Evolutionary conservation across 1,140 invertebrate species (phyloP).

Genomic region (Brachionus sp.): DNA sequence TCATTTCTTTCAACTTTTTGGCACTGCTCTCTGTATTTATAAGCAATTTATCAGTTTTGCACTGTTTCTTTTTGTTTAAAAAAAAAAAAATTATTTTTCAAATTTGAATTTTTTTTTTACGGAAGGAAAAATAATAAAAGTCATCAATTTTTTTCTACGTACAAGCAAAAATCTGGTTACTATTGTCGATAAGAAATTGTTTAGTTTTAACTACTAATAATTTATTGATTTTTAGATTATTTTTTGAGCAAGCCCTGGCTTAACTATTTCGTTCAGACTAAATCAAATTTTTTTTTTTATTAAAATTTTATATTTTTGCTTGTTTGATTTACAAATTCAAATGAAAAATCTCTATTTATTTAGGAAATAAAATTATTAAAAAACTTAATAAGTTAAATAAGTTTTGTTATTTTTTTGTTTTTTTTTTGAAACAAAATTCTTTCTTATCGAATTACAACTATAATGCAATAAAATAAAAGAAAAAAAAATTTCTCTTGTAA

Average conservation of each 20-base stretch:
- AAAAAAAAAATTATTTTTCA: neutral
- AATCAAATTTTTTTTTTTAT: too few species aligned
- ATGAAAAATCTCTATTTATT: too few species aligned
- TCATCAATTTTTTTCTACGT: neutral
- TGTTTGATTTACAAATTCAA: too few species aligned
- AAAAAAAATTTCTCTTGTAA: neutral
- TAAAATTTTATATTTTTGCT: too few species aligned
- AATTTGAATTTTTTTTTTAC: neutral
- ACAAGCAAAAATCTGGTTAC: neutral
- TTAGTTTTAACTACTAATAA: neutral
- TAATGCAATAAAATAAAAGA: neutral
- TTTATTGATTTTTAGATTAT: neutral
- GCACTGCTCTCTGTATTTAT: neutral
- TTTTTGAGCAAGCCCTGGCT: neutral
- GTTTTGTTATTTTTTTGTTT: too few species aligned
- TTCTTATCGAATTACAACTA: neutral
- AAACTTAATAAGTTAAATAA: neutral
- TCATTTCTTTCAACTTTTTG: constrained; percentile 27
- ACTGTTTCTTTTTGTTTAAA: constrained; percentile 40
- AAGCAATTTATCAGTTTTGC: constrained; percentile 4
- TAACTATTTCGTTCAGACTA: too few species aligned
- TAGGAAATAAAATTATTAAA: too few species aligned
- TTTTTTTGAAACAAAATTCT: neutral
- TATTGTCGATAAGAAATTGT: neutral
- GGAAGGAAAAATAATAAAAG: neutral